Conservation (phyloP, 2,888 invertebrate genomes). For the Caenorhabditis sp. region DNA sequence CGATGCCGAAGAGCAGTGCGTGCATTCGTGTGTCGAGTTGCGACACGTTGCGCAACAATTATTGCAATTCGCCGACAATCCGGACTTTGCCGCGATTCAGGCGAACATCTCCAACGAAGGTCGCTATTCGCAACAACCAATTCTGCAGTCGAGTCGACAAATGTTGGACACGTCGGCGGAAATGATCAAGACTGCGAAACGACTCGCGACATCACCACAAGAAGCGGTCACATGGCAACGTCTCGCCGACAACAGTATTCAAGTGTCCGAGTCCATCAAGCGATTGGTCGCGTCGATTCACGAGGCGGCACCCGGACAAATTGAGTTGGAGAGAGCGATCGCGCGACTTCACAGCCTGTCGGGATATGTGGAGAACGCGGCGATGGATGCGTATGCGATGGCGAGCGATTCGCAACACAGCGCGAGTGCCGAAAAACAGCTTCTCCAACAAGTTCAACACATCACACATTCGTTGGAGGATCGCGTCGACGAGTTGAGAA, state of each 20-base stretch:
- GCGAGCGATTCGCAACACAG: slow-evolving; percentile 31
- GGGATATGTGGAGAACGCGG: slow-evolving; percentile 74
- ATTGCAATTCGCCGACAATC: slow-evolving; percentile 89
- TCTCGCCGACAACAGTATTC: slow-evolving; percentile 84
- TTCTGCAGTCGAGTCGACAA: slow-evolving; percentile 79
- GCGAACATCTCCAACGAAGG: slow-evolving; percentile 85
- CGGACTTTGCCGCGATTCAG: slow-evolving; percentile 90
- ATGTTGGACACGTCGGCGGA: slow-evolving; percentile 81
- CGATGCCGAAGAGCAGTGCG: slow-evolving; percentile 9
- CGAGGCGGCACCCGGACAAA: slow-evolving; percentile 92
- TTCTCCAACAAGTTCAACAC: slow-evolving; percentile 82
- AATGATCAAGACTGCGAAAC: slow-evolving; percentile 78
- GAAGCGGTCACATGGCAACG: slow-evolving; percentile 94
- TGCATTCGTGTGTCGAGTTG: slow-evolving; percentile 82
- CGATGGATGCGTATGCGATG: slow-evolving; percentile 39
- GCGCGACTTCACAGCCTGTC: slow-evolving; percentile 72
- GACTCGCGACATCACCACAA: slow-evolving; percentile 81
- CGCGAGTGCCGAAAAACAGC: slow-evolving; percentile 55
- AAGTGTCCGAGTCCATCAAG: slow-evolving; percentile 93
- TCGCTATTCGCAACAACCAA: slow-evolving; percentile 80
- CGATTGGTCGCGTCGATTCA: slow-evolving; percentile 84
- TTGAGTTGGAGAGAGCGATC: slow-evolving; percentile 86
- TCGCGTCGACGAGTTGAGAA: slow-evolving; percentile 72
- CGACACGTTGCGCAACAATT: slow-evolving; percentile 89
- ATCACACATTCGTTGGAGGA: slow-evolving; percentile 84